Base-by-base conservation (phyloP, 2,888 invertebrate genomes). In the Parnassius mnemosyne region DNA sequence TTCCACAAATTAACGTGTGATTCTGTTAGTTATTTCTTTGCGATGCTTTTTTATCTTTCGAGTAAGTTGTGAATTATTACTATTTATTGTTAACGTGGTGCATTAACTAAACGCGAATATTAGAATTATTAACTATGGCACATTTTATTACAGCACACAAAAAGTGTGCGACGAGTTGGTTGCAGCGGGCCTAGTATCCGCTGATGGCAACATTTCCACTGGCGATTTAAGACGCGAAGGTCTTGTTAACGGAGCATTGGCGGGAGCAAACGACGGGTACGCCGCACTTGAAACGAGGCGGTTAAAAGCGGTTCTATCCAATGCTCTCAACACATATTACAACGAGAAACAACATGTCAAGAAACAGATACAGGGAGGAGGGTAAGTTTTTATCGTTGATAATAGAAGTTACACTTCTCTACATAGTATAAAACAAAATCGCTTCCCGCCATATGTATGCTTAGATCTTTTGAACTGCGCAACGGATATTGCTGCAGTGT, bases 281-380 rank as follows among this genome's bases (percentile, higher is more conserved):
- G 94, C 97, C 3, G 94, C 93, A 87, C 86, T 95, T 59, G 98
- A 99, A 89, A 91, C 94, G 1, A 93, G 95, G 63, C 94, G 95
- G 68, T 90, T 99, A 20, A 95, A 95, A 67, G 95, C 96, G 13
- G 95, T 96, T 71, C 95, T 96, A 71, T 91, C 95, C 0, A 85
- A 92, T 10, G 94, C 96, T 66, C 89, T 99, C 47, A 95, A 95
- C 63, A 93, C 94, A 63, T 99, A 97, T 83, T 99, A 99, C 80
- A 95, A 96, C 51, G 95, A 96, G 43, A 97, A 97, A 81, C 96
- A 96, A 72, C 99, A 99, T 84, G 96, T 97, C 72, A 99, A 99
- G 85, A 97, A 97, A 77, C 96, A 96, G 77, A 94, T 98, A 49
- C 97, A 97, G 78, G 95, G 95, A 43, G 96, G 97, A 73, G 97